Evolutionary conservation across 2,797 vertebrate species (phyloP), one percentile per base, ranked within the genome.

Genomic region (Oryzias sinensis): DNA sequence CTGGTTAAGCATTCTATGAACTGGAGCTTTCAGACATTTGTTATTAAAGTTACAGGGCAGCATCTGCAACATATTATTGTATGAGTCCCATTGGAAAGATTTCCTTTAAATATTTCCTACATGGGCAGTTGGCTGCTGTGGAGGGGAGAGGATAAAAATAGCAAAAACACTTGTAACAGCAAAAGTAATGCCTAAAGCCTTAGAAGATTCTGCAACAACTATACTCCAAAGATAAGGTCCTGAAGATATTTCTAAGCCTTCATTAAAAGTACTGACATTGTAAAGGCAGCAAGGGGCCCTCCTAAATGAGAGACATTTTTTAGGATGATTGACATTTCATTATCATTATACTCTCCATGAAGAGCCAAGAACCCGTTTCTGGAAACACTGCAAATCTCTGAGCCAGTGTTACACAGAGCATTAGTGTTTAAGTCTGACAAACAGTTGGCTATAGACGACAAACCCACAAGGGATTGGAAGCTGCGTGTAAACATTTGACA

Each of bases 241-340:
- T 8, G 27, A 48, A 43, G 53, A 44, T 22, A 46, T 64, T 81
- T 72, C 68, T 65, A 51, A 62, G 63, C 74, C 82, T 82, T 80
- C 61, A 80, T 81, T 80, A 72, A 65, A 52, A 53, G 63, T 42
- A 47, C 72, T 57, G 74, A 78, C 72, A 74, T 64, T 76, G 72
- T 73, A 64, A 63, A 75, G 81, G 69, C 76, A 68, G 68, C 56
- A 71, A 68, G 67, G 70, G 65, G 68, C 53, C 52, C 75, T 16
- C 46, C 33, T 62, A 74, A 81, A 81, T 75, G 73, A 80, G 62
- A 78, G 53, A 74, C 62, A 82, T 88, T 86, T 80, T 71, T 67
- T 65, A 68, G 58, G n/a, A 82, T 85, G 81, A 88, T 85, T 70
- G 87, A 82, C 66, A 65, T 69, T 65, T 81, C 82, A 83, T 83